Conservation (phyloP, 2,797 vertebrate species). For the Sandelia bainsii region DNA sequence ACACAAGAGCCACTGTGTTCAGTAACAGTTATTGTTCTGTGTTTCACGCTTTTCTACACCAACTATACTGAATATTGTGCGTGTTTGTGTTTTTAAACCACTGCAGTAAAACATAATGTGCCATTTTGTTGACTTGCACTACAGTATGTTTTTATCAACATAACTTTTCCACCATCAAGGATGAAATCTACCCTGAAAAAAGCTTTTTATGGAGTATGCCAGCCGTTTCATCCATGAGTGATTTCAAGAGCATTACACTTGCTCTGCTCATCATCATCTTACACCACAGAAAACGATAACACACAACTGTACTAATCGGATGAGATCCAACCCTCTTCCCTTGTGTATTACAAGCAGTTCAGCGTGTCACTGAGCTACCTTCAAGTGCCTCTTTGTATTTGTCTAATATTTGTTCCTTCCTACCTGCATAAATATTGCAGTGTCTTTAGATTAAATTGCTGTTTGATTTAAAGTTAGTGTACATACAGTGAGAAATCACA, state of each 20-base stretch:
- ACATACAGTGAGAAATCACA: background rate
- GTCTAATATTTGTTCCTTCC: constrained; percentile 12
- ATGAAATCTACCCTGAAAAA: constrained; percentile 68
- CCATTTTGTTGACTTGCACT: constrained; percentile 43
- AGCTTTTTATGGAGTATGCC: constrained; percentile 41
- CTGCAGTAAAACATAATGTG: constrained; percentile 49
- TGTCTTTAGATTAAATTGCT: constrained; percentile 4
- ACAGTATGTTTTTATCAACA: constrained; percentile 52
- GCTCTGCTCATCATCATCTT: constrained; percentile 48
- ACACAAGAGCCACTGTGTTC: no score
- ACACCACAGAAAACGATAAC: constrained; percentile 40
- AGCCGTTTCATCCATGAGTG: constrained; percentile 52
- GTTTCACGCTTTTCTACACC: background rate
- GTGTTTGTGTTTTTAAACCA: constrained; percentile 2
- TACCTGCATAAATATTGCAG: background rate
- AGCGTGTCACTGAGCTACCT: constrained; percentile 30
- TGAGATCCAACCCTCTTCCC: constrained; percentile 40
- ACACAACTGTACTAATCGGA: constrained; percentile 35
- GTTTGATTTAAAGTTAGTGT: constrained; percentile 28
- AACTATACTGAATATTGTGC: constrained; percentile 1
- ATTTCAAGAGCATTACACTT: constrained; percentile 53
- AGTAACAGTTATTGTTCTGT: no score
- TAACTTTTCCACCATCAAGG: constrained; percentile 51
- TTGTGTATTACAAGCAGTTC: constrained; percentile 29
- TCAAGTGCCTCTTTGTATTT: constrained; percentile 25